Evolutionary conservation across 2,113 vertebrate genomes (phyloP).

Genomic region (Microtus ochrogaster): DNA sequence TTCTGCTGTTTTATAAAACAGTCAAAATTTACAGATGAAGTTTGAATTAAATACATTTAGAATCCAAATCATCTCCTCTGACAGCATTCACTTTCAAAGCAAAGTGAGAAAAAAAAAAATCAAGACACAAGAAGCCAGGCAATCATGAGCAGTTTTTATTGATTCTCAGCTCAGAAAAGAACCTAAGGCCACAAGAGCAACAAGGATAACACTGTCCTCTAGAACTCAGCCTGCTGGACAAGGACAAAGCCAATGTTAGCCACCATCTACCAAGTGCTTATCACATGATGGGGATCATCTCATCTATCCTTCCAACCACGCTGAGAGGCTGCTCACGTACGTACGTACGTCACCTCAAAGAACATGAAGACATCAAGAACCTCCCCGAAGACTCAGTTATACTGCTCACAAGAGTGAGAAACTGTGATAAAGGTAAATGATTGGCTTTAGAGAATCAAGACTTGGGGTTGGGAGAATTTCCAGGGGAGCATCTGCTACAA

Average conservation of each 20-base stretch:
- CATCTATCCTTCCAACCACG: neutral
- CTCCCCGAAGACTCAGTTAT: neutral
- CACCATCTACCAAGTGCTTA: slow-evolving; percentile 28
- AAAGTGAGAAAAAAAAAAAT: slow-evolving; percentile 4
- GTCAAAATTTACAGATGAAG: slow-evolving; percentile 50
- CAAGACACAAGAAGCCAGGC: slow-evolving; percentile 41
- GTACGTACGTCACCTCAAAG: slow-evolving; percentile 39
- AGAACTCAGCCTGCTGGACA: neutral
- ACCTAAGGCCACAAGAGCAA: slow-evolving; percentile 39
- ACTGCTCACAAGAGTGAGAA: slow-evolving; percentile 14
- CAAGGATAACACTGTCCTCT: neutral
- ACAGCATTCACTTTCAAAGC: slow-evolving; percentile 46
- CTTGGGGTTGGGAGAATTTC: slow-evolving; percentile 14
- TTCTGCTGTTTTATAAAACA: neutral
- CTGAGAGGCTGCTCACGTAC: neutral
- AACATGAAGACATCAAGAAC: neutral
- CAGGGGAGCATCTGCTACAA: slow-evolving; percentile 20
- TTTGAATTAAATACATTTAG: slow-evolving; percentile 18
- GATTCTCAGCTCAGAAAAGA: slow-evolving; percentile 17
- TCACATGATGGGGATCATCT: neutral
- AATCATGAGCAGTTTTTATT: slow-evolving; percentile 43
- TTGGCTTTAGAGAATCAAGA: neutral
- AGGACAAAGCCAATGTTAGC: neutral
- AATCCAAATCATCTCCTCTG: slow-evolving; percentile 11
- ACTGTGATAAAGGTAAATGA: neutral